Conservation (phyloP, 2,113 vertebrate species). For the Sapayoa aenigma region DNA sequence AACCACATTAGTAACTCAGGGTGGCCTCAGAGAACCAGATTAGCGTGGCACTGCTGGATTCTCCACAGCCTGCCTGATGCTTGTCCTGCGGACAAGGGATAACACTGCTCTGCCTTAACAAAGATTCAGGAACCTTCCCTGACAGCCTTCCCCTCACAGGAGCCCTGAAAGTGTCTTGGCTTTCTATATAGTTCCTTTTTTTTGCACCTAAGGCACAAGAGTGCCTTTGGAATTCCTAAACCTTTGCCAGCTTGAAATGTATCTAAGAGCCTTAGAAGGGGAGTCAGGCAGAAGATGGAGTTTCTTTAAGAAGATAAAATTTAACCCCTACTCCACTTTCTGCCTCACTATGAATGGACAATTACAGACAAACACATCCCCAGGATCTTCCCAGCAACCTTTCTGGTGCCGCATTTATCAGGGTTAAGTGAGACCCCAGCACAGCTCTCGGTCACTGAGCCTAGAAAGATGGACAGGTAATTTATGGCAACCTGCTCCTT, state of each 20-base stretch:
- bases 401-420: background rate
- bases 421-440: background rate
- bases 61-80: background rate
- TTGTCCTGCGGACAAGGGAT: fast-evolving
- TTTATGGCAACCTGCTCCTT: background rate
- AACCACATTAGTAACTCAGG: background rate
- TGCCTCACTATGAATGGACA: background rate
- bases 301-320: background rate
- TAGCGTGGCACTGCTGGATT: background rate
- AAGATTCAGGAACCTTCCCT: background rate
- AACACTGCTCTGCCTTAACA: background rate
- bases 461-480: background rate
- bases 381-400: background rate
- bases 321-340: background rate
- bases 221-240: background rate
- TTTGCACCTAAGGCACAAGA: background rate
- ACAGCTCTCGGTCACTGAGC: background rate
- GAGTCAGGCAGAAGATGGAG: background rate
- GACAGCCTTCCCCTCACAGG: background rate
- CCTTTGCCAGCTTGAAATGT: background rate
- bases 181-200: background rate
- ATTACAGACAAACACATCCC: background rate
- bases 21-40: background rate
- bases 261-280: background rate
- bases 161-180: background rate